Evolutionary conservation across 1,140 invertebrate species (phyloP).

Genomic region (Drosophila parabipectinata): DNA sequence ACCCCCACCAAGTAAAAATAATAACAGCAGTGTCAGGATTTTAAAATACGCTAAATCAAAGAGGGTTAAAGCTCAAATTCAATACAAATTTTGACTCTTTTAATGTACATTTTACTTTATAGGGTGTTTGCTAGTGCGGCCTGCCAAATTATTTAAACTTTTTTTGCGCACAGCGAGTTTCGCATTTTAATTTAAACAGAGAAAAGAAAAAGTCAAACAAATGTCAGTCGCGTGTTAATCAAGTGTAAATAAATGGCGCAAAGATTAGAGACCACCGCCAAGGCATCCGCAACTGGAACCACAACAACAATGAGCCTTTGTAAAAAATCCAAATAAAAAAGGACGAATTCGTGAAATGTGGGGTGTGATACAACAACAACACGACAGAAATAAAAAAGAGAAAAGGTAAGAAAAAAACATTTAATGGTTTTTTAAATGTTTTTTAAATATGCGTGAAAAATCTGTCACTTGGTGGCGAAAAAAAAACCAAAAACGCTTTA

Average conservation of each 20-base stretch:
- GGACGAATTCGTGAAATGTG: conserved; percentile 29
- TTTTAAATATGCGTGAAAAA: conserved; percentile 82
- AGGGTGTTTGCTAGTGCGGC: conserved; percentile 1
- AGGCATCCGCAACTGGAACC: conserved; percentile 36
- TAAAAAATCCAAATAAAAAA: conserved; percentile 47
- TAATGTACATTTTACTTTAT: background rate
- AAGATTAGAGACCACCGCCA: conserved; percentile 77
- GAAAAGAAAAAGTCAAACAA: conserved; percentile 79
- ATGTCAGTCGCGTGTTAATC: conserved; percentile 84
- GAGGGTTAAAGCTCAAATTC: background rate
- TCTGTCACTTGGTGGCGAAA: conserved; percentile 53
- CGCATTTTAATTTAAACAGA: conserved; percentile 72
- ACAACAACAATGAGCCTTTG: conserved; percentile 44
- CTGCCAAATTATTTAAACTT: background rate
- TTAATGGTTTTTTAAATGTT: conserved; percentile 84
- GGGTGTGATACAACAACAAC: conserved; percentile 57
- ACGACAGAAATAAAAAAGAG: conserved; percentile 25
- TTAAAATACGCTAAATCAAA: background rate
- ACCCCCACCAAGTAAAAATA: background rate
- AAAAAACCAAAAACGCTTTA: conserved; percentile 54
- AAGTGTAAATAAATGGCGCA: conserved; percentile 84
- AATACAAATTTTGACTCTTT: background rate
- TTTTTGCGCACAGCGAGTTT: conserved; percentile 39
- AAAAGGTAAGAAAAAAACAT: conserved; percentile 59
- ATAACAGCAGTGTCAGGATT: background rate